Percentiles rank a stretch among this genome's conserved stretches.
Conservation (phyloP, 2,888 invertebrate species). For the Pardosa pseudoannulata region DNA sequence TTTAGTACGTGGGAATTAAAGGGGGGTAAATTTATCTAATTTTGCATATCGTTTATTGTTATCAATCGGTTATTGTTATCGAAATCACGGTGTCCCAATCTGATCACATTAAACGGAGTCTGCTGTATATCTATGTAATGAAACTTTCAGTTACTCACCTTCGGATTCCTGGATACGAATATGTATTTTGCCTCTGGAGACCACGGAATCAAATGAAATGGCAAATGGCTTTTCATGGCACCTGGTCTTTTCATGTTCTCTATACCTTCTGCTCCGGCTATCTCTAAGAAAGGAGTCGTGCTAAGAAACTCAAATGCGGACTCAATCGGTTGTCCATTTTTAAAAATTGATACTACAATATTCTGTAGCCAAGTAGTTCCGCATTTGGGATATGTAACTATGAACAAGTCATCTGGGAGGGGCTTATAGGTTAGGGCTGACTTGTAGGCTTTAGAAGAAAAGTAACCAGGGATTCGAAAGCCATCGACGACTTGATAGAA, state of each 20-base stretch:
- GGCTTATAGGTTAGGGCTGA: slow-evolving; percentile 33
- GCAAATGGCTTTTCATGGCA: slow-evolving; percentile 66
- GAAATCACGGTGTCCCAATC: too few species aligned
- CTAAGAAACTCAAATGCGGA: not conserved
- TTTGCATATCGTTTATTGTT: too few species aligned
- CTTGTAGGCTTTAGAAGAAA: slow-evolving; percentile 17
- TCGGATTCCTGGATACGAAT: slow-evolving; percentile 57
- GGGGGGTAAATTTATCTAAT: too few species aligned
- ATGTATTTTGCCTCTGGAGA: slow-evolving; percentile 53
- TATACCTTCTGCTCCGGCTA: slow-evolving; percentile 48
- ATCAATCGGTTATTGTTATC: too few species aligned
- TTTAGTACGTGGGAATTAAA: too few species aligned
- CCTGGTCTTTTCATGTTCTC: slow-evolving; percentile 64
- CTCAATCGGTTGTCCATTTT: not conserved
- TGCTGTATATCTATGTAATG: too few species aligned
- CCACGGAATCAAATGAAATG: slow-evolving; percentile 37
- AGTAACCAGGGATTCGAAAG: slow-evolving; percentile 7
- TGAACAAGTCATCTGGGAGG: slow-evolving; percentile 37
- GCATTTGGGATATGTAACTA: slow-evolving; percentile 59
- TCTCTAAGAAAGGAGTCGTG: slow-evolving; percentile 28
- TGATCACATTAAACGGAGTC: too few species aligned
- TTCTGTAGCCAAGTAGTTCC: slow-evolving; percentile 53
- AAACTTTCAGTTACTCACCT: too few species aligned
- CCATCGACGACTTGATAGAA: slow-evolving; percentile 39
- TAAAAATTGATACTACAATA: slow-evolving; percentile 42